Percentiles rank a stretch among this genome's conserved stretches.
Evolutionary conservation across 2,113 vertebrate species (phyloP).

Genomic region (Stegostoma tigrinum): DNA sequence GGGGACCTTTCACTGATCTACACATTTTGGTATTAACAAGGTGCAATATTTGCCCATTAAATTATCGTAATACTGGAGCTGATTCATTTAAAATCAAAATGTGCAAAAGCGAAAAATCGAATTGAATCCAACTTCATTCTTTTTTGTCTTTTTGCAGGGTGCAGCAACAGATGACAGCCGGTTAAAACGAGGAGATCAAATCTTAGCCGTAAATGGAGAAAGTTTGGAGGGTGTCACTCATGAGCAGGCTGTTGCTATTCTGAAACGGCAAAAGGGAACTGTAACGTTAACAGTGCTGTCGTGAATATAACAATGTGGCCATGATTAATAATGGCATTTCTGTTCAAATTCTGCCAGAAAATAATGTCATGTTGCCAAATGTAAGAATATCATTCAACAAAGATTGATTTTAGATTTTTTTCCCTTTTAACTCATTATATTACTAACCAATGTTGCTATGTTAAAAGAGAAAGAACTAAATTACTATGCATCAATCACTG

Average conservation of each 20-base stretch:
- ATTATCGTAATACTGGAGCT: not conserved
- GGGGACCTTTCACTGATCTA: not conserved
- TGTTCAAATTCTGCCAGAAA: conserved; percentile 19
- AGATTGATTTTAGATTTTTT: not conserved
- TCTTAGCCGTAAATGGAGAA: conserved; percentile 79
- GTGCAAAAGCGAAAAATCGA: not conserved
- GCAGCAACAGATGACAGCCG: conserved; percentile 77
- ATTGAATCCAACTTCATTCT: not conserved
- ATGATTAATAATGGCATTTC: not conserved
- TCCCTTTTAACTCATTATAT: conserved; percentile 6
- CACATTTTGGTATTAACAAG: not conserved
- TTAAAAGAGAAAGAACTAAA: not conserved
- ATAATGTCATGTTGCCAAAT: conserved; percentile 1
- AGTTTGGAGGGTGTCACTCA: conserved; percentile 78
- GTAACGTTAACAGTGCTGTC: conserved; percentile 73
- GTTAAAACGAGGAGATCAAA: conserved; percentile 84
- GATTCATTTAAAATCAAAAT: not conserved
- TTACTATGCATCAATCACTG: conserved; percentile 21
- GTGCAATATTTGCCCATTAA: not conserved
- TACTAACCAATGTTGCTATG: not conserved
- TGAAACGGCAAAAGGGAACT: conserved; percentile 76
- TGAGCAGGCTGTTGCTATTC: conserved; percentile 80
- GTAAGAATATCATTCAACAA: not conserved
- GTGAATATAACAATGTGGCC: conserved; percentile 48
- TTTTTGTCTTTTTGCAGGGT: conserved; percentile 59